Percentiles rank a stretch among this genome's conserved stretches.
Conservation (phyloP, 2,113 vertebrate genomes). For the Psilopsiagon aurifrons region DNA sequence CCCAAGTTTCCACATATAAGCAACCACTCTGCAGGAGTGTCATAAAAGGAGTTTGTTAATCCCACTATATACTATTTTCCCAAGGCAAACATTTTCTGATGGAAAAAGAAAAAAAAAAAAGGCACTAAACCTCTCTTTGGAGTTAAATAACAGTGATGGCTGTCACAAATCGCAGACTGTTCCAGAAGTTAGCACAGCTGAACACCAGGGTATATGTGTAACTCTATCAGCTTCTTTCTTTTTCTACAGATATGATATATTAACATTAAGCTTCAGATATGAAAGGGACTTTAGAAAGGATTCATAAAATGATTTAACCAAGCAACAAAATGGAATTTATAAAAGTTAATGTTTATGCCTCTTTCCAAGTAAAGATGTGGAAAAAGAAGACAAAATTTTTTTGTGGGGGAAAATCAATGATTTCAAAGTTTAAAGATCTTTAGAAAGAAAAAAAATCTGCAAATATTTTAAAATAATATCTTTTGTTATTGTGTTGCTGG, state of each 20-base stretch:
- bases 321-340: not conserved
- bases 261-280: not conserved
- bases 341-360: not conserved
- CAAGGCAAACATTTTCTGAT: not conserved
- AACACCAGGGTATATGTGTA: not conserved
- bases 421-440: not conserved
- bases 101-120: not conserved
- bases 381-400: not conserved
- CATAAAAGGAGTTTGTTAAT: not conserved
- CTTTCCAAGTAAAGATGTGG: not conserved
- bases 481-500: not conserved
- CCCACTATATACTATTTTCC: not conserved
- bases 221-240: not conserved
- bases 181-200: not conserved
- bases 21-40: not conserved
- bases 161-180: not conserved
- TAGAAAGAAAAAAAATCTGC: not conserved
- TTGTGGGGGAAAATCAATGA: accelerated
- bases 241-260: not conserved
- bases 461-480: not conserved
- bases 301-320: not conserved
- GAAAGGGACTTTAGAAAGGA: not conserved
- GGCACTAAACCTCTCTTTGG: not conserved
- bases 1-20: not conserved
- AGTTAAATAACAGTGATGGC: not conserved